A percentile compares a stretch with the other conserved stretches of the same genome.
These are phyloP conservation scores for Crossaster papposus DNA, from an alignment of 53 echinoderm and acorn worm species.

Conservation along the genomic window DNA sequence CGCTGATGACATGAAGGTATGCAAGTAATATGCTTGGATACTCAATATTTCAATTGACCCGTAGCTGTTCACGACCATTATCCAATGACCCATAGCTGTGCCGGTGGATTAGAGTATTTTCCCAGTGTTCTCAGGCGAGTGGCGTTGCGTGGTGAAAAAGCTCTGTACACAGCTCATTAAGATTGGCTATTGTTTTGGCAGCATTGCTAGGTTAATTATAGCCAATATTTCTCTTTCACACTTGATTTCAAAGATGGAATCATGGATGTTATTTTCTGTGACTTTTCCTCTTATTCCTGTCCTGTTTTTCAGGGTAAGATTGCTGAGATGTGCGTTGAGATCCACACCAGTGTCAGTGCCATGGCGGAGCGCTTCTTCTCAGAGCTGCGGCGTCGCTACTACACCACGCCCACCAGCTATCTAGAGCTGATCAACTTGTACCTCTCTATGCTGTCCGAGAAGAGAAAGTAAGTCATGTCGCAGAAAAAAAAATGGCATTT, in stretches of 20 bases:
- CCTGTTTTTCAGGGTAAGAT: conserved; percentile 75
- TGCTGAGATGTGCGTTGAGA: conserved; percentile 99
- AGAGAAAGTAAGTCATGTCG: conserved; percentile 77
- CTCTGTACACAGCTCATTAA: too few species aligned
- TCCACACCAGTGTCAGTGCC: conserved; percentile 95
- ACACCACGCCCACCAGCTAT: conserved; percentile 99
- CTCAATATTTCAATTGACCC: too few species aligned
- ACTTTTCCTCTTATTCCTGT: neutral
- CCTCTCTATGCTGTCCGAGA: conserved; percentile 91
- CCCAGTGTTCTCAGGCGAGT: too few species aligned
- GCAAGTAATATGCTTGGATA: neutral
- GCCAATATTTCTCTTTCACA: neutral
- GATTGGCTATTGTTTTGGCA: too few species aligned
- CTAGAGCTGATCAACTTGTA: conserved; percentile 98
- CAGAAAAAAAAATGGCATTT: neutral
- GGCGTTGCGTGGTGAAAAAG: too few species aligned
- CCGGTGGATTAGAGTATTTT: too few species aligned
- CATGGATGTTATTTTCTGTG: neutral
- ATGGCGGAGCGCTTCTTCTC: conserved; percentile 95
- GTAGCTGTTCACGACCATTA: too few species aligned
- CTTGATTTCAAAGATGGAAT: neutral
- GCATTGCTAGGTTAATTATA: too few species aligned
- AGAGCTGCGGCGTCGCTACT: conserved; percentile 93
- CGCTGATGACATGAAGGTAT: conserved; percentile 92
- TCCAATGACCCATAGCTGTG: too few species aligned